phyloP scores from a whole-genome alignment of 1,140 invertebrate genomes.

The Papilio polyxenes region DNA sequence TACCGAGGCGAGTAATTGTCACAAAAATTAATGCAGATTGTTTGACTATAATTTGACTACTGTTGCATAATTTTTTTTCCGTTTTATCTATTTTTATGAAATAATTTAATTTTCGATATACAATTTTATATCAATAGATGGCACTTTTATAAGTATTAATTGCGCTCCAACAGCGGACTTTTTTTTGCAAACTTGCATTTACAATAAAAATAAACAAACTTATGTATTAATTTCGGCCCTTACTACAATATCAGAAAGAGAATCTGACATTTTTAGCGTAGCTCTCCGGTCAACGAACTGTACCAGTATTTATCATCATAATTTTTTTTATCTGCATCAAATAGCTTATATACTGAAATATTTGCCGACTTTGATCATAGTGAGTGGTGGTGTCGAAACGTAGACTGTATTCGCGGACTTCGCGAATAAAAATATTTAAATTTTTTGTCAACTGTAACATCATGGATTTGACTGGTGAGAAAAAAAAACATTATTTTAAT shows the following conservation, averaged over 20 bases:
- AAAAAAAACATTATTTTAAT: not conserved
- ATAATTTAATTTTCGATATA: too few species aligned
- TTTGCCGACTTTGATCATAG: conserved; percentile 9
- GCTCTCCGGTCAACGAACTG: too few species aligned
- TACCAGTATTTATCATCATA: not conserved
- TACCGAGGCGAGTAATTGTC: too few species aligned
- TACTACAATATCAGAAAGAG: too few species aligned
- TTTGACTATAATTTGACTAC: too few species aligned
- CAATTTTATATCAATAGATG: not conserved
- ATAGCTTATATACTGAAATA: not conserved
- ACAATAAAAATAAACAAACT: too few species aligned
- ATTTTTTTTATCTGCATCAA: conserved; percentile 8
- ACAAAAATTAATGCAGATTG: too few species aligned
- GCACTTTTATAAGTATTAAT: not conserved
- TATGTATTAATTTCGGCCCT: too few species aligned
- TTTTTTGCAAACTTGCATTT: not conserved
- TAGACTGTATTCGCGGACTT: not conserved
- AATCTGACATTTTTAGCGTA: too few species aligned
- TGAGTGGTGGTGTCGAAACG: conserved; percentile 1
- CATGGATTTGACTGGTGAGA: not conserved
- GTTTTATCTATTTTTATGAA: too few species aligned
- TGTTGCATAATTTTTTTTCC: too few species aligned
- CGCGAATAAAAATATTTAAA: conserved; percentile 17
- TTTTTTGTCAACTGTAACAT: not conserved
- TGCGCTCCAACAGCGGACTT: not conserved